These are phyloP conservation scores for Chrysolina americana DNA, from an alignment of 2,888 invertebrate species.

Conservation along the genomic window DNA sequence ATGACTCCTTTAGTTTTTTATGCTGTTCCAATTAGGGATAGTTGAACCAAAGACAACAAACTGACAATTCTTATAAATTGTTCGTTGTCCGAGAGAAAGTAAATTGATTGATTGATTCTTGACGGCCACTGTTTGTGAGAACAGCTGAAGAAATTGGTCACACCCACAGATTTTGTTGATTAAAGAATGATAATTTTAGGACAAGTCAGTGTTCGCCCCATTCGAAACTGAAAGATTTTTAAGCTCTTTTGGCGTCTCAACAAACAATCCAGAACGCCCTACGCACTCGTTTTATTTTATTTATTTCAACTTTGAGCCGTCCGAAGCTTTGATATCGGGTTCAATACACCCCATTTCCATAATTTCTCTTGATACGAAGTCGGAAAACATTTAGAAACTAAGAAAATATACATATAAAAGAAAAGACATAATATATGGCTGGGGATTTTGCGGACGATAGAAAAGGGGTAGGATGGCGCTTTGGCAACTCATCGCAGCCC, in stretches of 20 bases:
- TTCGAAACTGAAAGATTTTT: no score
- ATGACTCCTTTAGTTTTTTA: no score
- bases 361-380: constrained; percentile 36
- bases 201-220: no score
- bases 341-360: constrained; percentile 34
- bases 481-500: constrained; percentile 37
- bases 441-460: constrained; percentile 21
- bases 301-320: neutral
- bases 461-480: constrained; percentile 26
- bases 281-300: neutral
- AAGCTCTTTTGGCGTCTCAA: neutral
- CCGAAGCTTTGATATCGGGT: neutral
- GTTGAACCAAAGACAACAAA: no score
- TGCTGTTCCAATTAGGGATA: no score
- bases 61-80: no score
- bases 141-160: no score
- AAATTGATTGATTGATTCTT: no score
- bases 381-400: constrained; percentile 44
- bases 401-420: constrained; percentile 37
- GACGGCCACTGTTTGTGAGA: no score
- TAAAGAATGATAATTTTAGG: no score
- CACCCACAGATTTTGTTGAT: no score
- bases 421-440: constrained; percentile 34
- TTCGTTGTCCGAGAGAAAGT: no score
- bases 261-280: neutral